Evolutionary conservation across 2,888 invertebrate species (phyloP), one percentile per base, ranked within the genome.

Genomic region (Kuschelorhynchus macadamiae): DNA sequence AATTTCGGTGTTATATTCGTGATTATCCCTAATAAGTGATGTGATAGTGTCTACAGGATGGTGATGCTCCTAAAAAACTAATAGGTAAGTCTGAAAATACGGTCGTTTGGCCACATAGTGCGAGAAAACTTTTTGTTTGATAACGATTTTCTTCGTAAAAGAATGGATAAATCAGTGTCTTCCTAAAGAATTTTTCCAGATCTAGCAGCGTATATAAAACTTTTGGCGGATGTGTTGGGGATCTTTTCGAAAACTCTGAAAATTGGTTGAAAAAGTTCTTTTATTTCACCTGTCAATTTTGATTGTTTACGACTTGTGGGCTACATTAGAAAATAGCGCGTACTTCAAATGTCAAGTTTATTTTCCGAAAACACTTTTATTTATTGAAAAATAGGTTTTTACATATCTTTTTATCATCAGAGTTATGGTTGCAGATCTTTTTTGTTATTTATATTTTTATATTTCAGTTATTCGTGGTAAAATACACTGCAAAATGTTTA

Each of bases 301-400:
- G 79, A 81, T 81, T 81, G 81, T 81, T 80, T 81, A 81, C 80
- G 77, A 80, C 55, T 71, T 62, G 21, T 52, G 56, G 42, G 16
- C 42, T 41, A 46, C 7, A 20, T 32, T n/a, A 17, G n/a, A 67
- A 63, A 68, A 64, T 61, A 68, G 67, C 71, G 71, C 67, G 50
- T 25, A 71, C 61, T 71, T 69, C 57, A 65, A 69, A 71, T 53
- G 56, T 11, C 25, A 55, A 52, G 8, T 8, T 2, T 55, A 5
- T 12, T 11, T 42, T 56, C 3, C 14, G 5, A n/a, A 11, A 32
- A 30, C 25, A 25, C 16, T 18, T 46, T 46, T 30, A 49, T 49
- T 30, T 49, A n/a, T 20, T n/a, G 5, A 20, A 21, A 46, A 46
- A n/a, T n/a, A n/a, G n/a, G n/a, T n/a, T n/a, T n/a, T 42, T 17